phyloP scores from a whole-genome alignment of 2,113 vertebrate genomes.

The Anoplopoma fimbria region DNA sequence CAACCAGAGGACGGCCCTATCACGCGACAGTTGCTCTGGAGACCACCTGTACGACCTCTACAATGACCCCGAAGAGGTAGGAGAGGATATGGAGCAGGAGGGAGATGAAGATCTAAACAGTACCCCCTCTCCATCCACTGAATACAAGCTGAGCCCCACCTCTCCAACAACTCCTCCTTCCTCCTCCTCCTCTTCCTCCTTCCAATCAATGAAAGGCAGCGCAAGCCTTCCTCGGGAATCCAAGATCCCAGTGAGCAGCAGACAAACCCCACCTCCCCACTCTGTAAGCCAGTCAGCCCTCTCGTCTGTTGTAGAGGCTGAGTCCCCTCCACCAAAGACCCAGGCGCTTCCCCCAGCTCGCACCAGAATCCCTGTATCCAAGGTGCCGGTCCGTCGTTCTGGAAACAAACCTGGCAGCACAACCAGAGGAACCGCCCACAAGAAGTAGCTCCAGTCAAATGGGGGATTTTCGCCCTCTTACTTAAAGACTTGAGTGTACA shows the following conservation, averaged over 20 bases:
- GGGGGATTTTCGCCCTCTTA: conserved; percentile 67
- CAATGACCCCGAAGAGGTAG: conserved; percentile 82
- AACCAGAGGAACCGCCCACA: conserved; percentile 84
- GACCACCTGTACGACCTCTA: conserved; percentile 93
- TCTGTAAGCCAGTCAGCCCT: conserved; percentile 88
- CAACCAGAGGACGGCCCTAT: conserved; percentile 81
- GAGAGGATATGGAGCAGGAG: conserved; percentile 76
- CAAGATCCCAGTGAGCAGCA: conserved; percentile 91
- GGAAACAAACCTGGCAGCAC: conserved; percentile 87
- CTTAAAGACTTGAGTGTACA: conserved; percentile 22
- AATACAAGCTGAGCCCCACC: conserved; percentile 86
- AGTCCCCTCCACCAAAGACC: conserved; percentile 84
- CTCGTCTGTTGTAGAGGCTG: conserved; percentile 82
- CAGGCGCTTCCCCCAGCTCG: conserved; percentile 88
- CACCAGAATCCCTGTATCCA: conserved; percentile 97
- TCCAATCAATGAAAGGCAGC: conserved; percentile 90
- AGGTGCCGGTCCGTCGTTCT: conserved; percentile 93
- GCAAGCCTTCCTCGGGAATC: conserved; percentile 91
- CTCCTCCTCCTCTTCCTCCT: conserved; percentile 79
- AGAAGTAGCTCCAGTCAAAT: conserved; percentile 87
- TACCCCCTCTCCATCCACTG: conserved; percentile 82
- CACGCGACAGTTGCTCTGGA: conserved; percentile 92
- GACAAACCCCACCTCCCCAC: conserved; percentile 87
- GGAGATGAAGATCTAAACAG: conserved; percentile 80
- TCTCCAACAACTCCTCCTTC: conserved; percentile 78